Conservation (phyloP, 2,888 invertebrate species). For the Zaprionus obscuricornis region DNA sequence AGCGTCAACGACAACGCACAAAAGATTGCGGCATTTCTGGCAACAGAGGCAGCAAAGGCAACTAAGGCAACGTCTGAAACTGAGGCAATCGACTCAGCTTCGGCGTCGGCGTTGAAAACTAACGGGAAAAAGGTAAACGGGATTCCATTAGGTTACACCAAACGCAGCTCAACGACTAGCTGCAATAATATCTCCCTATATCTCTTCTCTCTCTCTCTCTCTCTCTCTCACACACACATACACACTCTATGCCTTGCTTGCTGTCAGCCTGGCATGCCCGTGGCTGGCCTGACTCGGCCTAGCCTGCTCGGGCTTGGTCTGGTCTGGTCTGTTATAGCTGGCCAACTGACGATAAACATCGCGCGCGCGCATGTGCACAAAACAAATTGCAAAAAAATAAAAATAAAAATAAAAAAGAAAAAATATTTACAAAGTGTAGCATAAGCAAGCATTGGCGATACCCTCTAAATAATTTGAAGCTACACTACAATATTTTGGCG, state of each 20-base stretch:
- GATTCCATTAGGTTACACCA: conserved; percentile 78
- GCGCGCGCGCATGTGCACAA: conserved; percentile 66
- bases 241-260: conserved; percentile 40
- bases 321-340: conserved; percentile 21
- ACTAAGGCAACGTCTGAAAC: conserved; percentile 19
- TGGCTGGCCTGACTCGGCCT: conserved; percentile 8
- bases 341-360: conserved; percentile 59
- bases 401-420: conserved; percentile 2
- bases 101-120: conserved; percentile 77
- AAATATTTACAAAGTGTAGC: not conserved
- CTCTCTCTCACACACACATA: conserved; percentile 9
- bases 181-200: no score
- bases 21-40: conserved; percentile 33
- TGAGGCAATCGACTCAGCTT: conserved; percentile 26
- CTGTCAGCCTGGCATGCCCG: conserved; percentile 1
- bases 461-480: no score
- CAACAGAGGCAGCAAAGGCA: conserved; percentile 1
- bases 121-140: conserved; percentile 83
- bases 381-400: conserved; percentile 66
- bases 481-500: no score
- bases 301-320: not conserved
- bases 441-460: not conserved
- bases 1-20: conserved; percentile 50
- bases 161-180: conserved; percentile 38
- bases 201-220: not conserved